These are phyloP conservation scores for Bos taurus DNA, from an alignment of 2,113 vertebrate species.

Conservation along the genomic window ARS-UCD2.0 NC_037328.1:82705501-82706000, in stretches of 20 bases:
- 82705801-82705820: not conserved
- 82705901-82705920: not conserved
- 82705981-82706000: not conserved
- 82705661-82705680: not conserved
- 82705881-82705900: not conserved
- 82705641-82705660: not conserved
- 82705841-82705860: not conserved
- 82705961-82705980: not conserved
- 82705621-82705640: not conserved
- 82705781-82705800: not conserved
- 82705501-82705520: not conserved
- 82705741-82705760: not conserved
- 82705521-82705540: not conserved
- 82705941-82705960: not conserved
- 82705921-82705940: not conserved
- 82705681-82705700: not conserved
- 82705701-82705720: not conserved
- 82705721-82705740: not conserved
- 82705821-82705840: not conserved
- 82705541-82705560: not conserved
- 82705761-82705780: not conserved
- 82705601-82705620: not conserved
- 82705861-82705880: not conserved
- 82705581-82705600: not conserved
- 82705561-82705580: not conserved